Evolutionary conservation across 2,888 invertebrate species (phyloP).

Genomic region (Uloborus plumipes): DNA sequence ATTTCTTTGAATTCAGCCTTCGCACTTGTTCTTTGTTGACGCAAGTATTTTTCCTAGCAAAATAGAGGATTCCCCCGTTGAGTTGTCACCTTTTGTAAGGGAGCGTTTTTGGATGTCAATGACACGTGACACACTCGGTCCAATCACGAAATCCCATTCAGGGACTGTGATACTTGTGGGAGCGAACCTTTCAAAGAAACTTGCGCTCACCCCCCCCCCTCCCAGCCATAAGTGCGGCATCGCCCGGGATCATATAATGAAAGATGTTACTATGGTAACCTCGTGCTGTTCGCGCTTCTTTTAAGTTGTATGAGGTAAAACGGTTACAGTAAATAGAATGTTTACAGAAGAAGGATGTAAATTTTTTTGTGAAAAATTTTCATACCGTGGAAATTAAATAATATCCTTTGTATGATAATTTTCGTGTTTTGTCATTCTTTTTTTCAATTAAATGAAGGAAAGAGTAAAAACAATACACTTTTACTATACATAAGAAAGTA

Average conservation of each 20-base stretch:
- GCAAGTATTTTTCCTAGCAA: constrained; percentile 24
- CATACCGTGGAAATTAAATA: no score
- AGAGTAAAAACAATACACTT: no score
- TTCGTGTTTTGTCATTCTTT: no score
- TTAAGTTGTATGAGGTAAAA: no score
- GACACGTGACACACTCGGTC: constrained; percentile 47
- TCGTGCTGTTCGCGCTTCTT: not conserved
- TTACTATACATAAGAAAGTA: no score
- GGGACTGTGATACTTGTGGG: constrained; percentile 43
- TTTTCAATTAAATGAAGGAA: no score
- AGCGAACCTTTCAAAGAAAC: constrained; percentile 44
- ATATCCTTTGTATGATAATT: no score
- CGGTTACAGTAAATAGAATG: no score
- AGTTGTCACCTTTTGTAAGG: constrained; percentile 57
- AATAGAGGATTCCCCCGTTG: constrained; percentile 33
- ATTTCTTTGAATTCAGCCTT: no score
- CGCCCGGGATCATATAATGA: constrained; percentile 54
- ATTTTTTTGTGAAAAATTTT: no score
- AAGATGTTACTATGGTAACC: constrained; percentile 45
- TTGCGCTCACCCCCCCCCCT: constrained; percentile 30
- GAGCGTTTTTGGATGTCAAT: constrained; percentile 48
- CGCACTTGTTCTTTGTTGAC: constrained; percentile 31
- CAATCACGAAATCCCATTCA: constrained; percentile 49
- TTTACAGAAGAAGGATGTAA: no score
- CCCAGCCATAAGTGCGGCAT: constrained; percentile 42